A percentile compares a stretch with the other conserved stretches of the same genome.
Conservation (phyloP, 2,113 vertebrate genomes). For the Hystrix cristata region DNA sequence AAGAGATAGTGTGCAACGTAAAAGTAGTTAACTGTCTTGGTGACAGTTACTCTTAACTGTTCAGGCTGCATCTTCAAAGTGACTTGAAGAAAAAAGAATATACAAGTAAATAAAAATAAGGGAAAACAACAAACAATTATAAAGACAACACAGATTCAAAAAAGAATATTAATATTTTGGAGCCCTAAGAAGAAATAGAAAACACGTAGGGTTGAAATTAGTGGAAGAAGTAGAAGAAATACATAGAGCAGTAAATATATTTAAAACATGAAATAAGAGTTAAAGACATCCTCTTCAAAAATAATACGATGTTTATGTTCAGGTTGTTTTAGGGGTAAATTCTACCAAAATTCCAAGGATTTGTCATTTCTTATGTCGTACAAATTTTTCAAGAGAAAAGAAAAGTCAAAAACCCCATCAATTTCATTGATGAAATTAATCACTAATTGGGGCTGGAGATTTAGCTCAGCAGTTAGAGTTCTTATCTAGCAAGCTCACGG, state of each 20-base stretch:
- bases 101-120: not conserved
- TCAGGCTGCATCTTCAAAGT: not conserved
- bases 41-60: not conserved
- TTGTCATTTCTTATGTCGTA: not conserved
- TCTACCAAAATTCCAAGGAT: not conserved
- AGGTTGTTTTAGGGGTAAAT: not conserved
- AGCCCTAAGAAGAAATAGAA: slow-evolving; percentile 14
- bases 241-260: not conserved
- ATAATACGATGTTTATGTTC: not conserved
- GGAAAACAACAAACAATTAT: not conserved
- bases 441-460: not conserved
- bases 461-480: too few species aligned
- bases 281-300: not conserved
- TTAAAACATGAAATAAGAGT: not conserved
- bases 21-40: not conserved
- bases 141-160: slow-evolving; percentile 20
- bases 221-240: not conserved
- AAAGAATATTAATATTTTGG: not conserved
- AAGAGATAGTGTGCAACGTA: not conserved
- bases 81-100: not conserved
- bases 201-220: not conserved
- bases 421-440: slow-evolving; percentile 7
- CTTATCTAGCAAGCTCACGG: too few species aligned
- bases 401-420: slow-evolving; percentile 9
- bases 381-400: not conserved